These are phyloP conservation scores for Nasonia giraulti DNA, from an alignment of 1,140 invertebrate species.

Conservation along the genomic window DNA sequence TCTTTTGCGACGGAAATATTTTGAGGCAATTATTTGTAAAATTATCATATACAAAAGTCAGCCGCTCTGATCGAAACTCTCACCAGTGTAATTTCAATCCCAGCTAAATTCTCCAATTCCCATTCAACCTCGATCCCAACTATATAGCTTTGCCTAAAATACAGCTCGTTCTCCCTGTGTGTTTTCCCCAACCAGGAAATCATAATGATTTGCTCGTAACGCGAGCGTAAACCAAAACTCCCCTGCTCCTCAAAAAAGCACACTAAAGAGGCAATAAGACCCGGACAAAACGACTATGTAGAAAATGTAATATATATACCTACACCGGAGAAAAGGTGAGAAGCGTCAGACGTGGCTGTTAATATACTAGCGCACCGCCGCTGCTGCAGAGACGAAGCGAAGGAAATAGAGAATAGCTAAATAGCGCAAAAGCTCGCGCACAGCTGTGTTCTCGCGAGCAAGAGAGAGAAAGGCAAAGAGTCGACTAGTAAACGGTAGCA, in stretches of 20 bases:
- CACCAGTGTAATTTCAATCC: too few relatives aligned
- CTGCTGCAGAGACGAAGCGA: not conserved
- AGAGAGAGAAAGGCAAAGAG: not conserved
- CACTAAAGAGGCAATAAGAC: constrained; percentile 5
- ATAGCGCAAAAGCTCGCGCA: not conserved
- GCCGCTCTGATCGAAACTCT: too few relatives aligned
- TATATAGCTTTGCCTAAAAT: too few relatives aligned
- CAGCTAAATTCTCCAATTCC: too few relatives aligned
- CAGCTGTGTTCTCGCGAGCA: not conserved
- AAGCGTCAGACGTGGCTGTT: not conserved
- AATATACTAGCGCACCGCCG: not conserved
- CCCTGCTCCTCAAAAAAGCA: not conserved
- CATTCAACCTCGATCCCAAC: too few relatives aligned
- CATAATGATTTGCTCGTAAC: not conserved
- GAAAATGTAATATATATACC: not conserved
- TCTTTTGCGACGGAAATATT: not conserved
- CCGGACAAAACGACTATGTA: not conserved
- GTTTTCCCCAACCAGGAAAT: constrained; percentile 6
- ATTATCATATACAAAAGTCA: too few relatives aligned
- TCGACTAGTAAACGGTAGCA: constrained; percentile 5
- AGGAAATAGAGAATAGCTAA: not conserved
- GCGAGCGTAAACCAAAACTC: not conserved
- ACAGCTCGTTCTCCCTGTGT: too few relatives aligned
- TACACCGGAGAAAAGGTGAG: not conserved
- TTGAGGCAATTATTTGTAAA: too few relatives aligned